Percentiles rank a stretch among this genome's conserved stretches.
Conservation (phyloP, 2,113 vertebrate species). For the Polypterus senegalus region DNA sequence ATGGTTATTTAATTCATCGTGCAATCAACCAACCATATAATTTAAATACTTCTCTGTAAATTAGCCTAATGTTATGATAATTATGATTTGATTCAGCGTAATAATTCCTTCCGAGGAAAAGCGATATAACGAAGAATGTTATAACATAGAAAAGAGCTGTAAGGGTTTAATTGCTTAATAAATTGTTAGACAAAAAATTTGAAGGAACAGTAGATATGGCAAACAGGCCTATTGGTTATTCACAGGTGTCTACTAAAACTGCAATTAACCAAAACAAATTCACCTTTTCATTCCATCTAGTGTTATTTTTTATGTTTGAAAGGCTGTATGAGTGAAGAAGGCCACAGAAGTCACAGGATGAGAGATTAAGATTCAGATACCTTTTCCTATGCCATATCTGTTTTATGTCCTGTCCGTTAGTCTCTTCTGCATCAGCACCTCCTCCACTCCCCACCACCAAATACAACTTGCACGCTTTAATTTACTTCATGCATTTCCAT, state of each 20-base stretch:
- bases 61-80: conserved; percentile 62
- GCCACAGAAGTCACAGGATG: conserved; percentile 51
- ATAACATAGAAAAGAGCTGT: conserved; percentile 30
- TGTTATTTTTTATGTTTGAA: conserved; percentile 43
- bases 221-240: neutral
- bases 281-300: no score
- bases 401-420: conserved; percentile 64
- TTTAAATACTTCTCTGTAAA: conserved; percentile 63
- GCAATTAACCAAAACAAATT: no score
- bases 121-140: conserved; percentile 24
- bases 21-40: conserved; percentile 65
- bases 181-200: conserved; percentile 37
- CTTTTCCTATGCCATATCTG: conserved; percentile 55
- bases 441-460: conserved; percentile 34
- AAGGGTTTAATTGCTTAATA: conserved; percentile 48
- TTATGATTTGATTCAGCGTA: conserved; percentile 48
- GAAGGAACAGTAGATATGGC: conserved; percentile 8
- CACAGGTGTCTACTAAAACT: conserved; percentile 24
- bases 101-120: conserved; percentile 48
- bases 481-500: conserved; percentile 60
- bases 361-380: conserved; percentile 61
- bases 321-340: conserved; percentile 44
- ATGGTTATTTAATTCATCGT: conserved; percentile 56
- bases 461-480: no score
- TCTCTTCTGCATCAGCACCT: conserved; percentile 31